Evolutionary conservation across 2,888 invertebrate species (phyloP), one percentile per base, ranked within the genome.

Genomic region (Meteorus colon): DNA sequence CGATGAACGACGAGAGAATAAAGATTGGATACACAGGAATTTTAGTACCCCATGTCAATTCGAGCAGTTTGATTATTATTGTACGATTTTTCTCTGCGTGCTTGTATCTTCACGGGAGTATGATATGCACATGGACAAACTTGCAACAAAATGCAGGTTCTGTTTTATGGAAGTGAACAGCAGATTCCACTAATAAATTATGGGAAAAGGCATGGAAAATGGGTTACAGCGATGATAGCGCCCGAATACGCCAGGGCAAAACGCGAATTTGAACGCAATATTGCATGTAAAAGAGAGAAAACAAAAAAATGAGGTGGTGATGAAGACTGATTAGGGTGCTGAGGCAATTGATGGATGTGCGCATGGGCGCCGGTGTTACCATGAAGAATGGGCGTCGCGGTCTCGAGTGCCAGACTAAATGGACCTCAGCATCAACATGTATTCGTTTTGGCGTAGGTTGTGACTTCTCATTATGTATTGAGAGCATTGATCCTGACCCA

Each of bases 301-400:
- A 51, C 31, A 27, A 63, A 72, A 19, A 48, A 65, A 41, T 0
- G 19, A 19, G 24, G 27, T 41, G 66, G 63, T 51, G 55, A n/a
- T 55, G n/a, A 16, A 70, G 24, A 16, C n/a, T 60, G 62, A 31
- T 16, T 27, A 69, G 51, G 62, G 62, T 74, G 48, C 48, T 31
- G 37, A 27, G 19, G 55, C 55, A 45, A 71, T 75, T 63, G 69
- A 69, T 59, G 76, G 73, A 73, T 68, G 68, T 45, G 76, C 76
- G 73, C 76, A 76, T 76, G 76, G 73, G 73, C 73, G 69, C 63
- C 76, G 69, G 72, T 76, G 76, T 73, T 76, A 76, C 76, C 73
- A 76, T 73, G 76, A 76, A 73, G 55, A 69, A 76, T 76, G 76
- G 73, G 76, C 73, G 76, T 76, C 69, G 63, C 73, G 68, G 68